A percentile compares a stretch with the other conserved stretches of the same genome.
These are phyloP conservation scores for Lota lota DNA, from an alignment of 2,113 vertebrate genomes.

Conservation along the genomic window DNA sequence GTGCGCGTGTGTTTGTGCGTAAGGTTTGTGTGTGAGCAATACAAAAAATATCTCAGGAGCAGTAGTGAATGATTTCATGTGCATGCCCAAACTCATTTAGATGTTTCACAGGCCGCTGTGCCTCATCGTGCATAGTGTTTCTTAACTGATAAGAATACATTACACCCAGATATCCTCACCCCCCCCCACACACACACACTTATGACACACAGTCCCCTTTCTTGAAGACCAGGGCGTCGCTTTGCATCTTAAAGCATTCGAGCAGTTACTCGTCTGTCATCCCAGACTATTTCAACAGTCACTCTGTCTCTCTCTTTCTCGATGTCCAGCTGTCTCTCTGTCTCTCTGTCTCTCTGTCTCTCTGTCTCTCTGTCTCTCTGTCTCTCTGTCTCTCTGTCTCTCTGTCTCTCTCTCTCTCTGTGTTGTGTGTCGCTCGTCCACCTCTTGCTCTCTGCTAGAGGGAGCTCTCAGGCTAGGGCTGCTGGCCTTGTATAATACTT, in stretches of 20 bases:
- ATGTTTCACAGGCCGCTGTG: constrained; percentile 17
- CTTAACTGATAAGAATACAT: constrained; percentile 1
- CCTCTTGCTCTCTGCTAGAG: constrained; percentile 63
- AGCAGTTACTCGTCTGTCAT: constrained; percentile 32
- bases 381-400: constrained; percentile 20
- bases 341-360: not conserved
- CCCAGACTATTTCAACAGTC: not conserved
- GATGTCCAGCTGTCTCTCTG: not conserved
- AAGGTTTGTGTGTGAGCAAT: constrained; percentile 2
- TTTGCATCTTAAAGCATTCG: constrained; percentile 31
- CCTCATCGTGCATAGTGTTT: not conserved
- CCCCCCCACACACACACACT: constrained; percentile 17
- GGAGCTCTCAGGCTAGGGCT: constrained; percentile 74
- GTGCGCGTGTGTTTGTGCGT: constrained; percentile 4
- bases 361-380: not conserved
- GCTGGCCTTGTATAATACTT: constrained; percentile 11
- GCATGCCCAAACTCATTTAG: constrained; percentile 47
- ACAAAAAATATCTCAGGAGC: not conserved
- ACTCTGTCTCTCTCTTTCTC: not conserved
- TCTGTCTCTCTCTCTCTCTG: constrained; percentile 5
- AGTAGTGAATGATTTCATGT: constrained; percentile 23
- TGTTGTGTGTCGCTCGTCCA: not conserved
- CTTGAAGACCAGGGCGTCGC: constrained; percentile 33
- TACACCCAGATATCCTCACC: constrained; percentile 4
- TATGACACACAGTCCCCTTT: constrained; percentile 6